These are phyloP conservation scores for Chlorops oryzae DNA, from an alignment of 1,140 invertebrate genomes.

Conservation along the genomic window DNA sequence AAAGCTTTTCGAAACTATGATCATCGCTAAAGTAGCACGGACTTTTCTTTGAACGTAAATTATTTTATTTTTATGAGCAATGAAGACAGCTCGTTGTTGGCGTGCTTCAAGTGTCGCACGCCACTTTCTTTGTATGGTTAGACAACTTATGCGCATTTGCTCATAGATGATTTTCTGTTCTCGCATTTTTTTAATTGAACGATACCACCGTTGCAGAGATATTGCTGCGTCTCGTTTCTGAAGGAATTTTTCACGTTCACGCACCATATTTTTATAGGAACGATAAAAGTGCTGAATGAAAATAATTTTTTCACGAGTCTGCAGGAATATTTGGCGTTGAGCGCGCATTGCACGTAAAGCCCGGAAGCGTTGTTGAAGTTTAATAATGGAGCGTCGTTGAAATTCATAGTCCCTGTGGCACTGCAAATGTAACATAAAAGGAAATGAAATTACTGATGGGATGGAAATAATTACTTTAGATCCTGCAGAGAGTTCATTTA, in stretches of 20 bases:
- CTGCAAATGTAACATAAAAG: too few species aligned
- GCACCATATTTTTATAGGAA: constrained; percentile 23
- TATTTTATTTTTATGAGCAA: constrained; percentile 24
- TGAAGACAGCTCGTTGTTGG: constrained; percentile 32
- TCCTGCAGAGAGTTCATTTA: too few species aligned
- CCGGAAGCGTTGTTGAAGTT: constrained; percentile 24
- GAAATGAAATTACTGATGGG: too few species aligned
- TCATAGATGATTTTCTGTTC: constrained; percentile 26
- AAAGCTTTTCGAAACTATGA: constrained; percentile 33
- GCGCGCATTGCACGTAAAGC: constrained; percentile 16
- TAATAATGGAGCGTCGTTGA: constrained; percentile 15
- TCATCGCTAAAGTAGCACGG: constrained; percentile 30
- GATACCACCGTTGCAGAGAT: constrained; percentile 38
- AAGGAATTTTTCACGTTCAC: constrained; percentile 14
- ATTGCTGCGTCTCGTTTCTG: constrained; percentile 15
- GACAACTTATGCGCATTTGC: constrained; percentile 18
- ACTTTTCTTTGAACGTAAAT: constrained; percentile 45
- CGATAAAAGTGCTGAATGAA: constrained; percentile 24
- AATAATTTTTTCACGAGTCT: constrained; percentile 12
- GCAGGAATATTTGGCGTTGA: not conserved
- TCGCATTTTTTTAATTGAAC: constrained; percentile 24
- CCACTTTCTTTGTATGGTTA: constrained; percentile 40
- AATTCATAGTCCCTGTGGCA: constrained; percentile 9
- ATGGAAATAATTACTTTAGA: too few species aligned
- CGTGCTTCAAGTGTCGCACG: constrained; percentile 23